Conservation (phyloP, 2,888 invertebrate species). For the Arge pagana region DNA sequence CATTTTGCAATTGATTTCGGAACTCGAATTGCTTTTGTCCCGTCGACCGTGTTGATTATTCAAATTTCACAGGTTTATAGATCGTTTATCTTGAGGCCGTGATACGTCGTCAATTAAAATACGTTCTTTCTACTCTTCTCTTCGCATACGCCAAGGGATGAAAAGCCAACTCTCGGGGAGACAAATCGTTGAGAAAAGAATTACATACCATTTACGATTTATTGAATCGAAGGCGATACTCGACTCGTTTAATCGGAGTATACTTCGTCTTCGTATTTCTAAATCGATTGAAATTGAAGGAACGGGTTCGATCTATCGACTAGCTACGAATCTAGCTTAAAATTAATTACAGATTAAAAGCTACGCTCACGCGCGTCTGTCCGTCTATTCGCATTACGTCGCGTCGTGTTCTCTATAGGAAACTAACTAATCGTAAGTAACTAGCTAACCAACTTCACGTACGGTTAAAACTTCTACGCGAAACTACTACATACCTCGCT, state of each 20-base stretch:
- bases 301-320: slow-evolving; percentile 44
- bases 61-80: too few relatives aligned
- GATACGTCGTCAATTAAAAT: not conserved
- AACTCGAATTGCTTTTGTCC: not conserved
- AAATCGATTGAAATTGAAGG: slow-evolving; percentile 38
- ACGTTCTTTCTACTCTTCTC: not conserved
- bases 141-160: not conserved
- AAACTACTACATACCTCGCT: slow-evolving; percentile 43
- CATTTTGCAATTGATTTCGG: not conserved
- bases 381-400: slow-evolving; percentile 5
- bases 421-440: slow-evolving; percentile 27
- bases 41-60: not conserved
- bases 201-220: too few relatives aligned
- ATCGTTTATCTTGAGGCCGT: not conserved
- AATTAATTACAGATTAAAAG: slow-evolving; percentile 35
- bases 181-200: not conserved
- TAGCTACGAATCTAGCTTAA: slow-evolving; percentile 38
- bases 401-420: slow-evolving; percentile 33
- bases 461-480: slow-evolving; percentile 31
- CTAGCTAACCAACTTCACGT: slow-evolving; percentile 13
- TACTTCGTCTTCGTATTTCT: not conserved
- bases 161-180: slow-evolving; percentile 9
- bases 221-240: not conserved
- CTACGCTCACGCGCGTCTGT: slow-evolving; percentile 28
- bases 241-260: slow-evolving; percentile 4